Evolutionary conservation across 2,888 invertebrate species (phyloP).

Genomic region (Autographa pulchrina): DNA sequence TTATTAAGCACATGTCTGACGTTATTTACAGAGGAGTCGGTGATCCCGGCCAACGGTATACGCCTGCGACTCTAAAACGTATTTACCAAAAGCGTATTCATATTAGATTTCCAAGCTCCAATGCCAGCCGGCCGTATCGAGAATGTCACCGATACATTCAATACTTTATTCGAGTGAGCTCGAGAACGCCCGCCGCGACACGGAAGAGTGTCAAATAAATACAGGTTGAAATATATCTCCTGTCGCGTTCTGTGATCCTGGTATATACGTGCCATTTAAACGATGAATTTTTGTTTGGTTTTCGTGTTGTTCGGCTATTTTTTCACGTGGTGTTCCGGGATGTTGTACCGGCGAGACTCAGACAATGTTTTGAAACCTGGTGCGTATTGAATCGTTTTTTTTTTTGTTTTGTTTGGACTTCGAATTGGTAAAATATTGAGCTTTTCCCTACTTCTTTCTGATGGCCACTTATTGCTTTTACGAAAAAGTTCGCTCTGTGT

Average conservation of each 20-base stretch:
- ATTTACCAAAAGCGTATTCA: constrained; percentile 87
- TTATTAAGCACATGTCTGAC: constrained; percentile 74
- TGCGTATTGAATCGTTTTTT: constrained; percentile 64
- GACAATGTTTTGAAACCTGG: constrained; percentile 85
- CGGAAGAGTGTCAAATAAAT: constrained; percentile 86
- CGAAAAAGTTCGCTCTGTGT: background rate
- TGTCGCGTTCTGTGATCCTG: constrained; percentile 80
- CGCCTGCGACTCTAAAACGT: constrained; percentile 73
- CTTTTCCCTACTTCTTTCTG: constrained; percentile 11
- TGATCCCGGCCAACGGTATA: constrained; percentile 73
- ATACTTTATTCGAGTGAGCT: constrained; percentile 85
- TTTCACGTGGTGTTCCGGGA: constrained; percentile 79
- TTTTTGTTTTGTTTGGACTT: background rate
- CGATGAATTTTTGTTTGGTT: constrained; percentile 86
- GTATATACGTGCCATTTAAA: constrained; percentile 81
- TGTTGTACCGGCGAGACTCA: constrained; percentile 83
- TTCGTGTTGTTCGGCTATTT: constrained; percentile 81
- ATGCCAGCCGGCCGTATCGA: constrained; percentile 80
- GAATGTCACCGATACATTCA: constrained; percentile 84
- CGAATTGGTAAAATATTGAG: background rate
- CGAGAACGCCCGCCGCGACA: constrained; percentile 81
- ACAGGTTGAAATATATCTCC: constrained; percentile 85
- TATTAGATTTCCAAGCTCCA: constrained; percentile 87
- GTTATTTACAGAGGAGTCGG: constrained; percentile 74
- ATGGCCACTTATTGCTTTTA: background rate